Evolutionary conservation across 2,113 vertebrate species (phyloP), one percentile per base, ranked within the genome.

Genomic region (Polypterus bichir): DNA sequence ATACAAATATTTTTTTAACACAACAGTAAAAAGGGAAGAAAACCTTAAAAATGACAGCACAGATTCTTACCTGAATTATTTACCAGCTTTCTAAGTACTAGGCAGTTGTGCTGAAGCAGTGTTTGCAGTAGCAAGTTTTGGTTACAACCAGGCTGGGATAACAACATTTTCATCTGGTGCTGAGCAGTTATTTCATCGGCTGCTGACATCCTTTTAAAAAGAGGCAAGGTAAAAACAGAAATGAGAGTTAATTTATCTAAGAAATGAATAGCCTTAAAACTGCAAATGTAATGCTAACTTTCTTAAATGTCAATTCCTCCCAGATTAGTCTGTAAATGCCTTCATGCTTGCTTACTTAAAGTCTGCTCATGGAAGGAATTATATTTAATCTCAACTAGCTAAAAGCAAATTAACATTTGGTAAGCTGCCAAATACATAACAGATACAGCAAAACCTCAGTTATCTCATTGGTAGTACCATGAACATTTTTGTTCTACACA

Each of bases 331-430:
- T 77, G 74, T 75, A 87, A 88, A 85, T 57, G 69, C 74, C 83
- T 86, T 87, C 77, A 85, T 82, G 80, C 73, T 82, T 78, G 66
- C 74, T 86, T 83, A 88, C 80, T 86, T 85, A 83, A 78, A 86
- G 71, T 71, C 73, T 82, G 80, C 78, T 86, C 75, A 74, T 73
- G 80, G 80, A 91, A 89, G 80, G 81, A 90, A 90, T 89, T 88
- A 89, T 71, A 85, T 83, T 85, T 89, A 88, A 91, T 91, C 82
- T 85, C 78, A 84, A 84, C 78, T 74, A 82, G 84, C 86, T 89
- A 85, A 92, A 89, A 89, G 86, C 76, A 89, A 90, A 91, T 88
- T 86, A 87, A 88, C 79, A 80, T 83, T 90, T 91, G 81, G 81
- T 83, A 85, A 74, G 69, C 75, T 82, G 83, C 83, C 89, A 92